Conservation (phyloP, 1,140 invertebrate genomes). For the Drosophila equinoxialis region DNA sequence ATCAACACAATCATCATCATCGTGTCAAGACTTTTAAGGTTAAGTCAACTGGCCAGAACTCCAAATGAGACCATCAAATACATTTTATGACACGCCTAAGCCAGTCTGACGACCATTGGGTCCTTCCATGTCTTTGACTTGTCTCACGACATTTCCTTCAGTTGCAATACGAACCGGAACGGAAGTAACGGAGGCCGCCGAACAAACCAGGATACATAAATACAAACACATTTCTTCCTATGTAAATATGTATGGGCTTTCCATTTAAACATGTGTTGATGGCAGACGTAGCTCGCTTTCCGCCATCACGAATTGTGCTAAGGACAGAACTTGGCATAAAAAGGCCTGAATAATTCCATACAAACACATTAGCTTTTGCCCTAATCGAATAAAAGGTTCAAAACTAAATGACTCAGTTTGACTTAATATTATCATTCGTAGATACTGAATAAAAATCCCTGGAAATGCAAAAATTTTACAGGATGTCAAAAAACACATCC, state of each 20-base stretch:
- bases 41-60: conserved; percentile 71
- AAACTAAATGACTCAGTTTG: too few relatives aligned
- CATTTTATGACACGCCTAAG: conserved; percentile 68
- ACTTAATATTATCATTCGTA: too few relatives aligned
- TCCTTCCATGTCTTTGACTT: conserved; percentile 57
- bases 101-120: conserved; percentile 16
- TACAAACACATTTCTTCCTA: conserved; percentile 14
- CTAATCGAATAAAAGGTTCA: neutral
- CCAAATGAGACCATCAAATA: conserved; percentile 74
- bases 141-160: conserved; percentile 51
- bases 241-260: conserved; percentile 16
- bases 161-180: conserved; percentile 63
- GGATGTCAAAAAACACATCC: too few relatives aligned
- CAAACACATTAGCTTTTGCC: conserved; percentile 30
- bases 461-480: too few relatives aligned
- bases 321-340: conserved; percentile 40
- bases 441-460: too few relatives aligned
- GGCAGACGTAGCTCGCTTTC: conserved; percentile 12
- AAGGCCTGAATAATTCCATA: conserved; percentile 43
- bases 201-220: conserved; percentile 38
- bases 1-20: conserved; percentile 44
- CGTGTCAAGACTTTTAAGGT: conserved; percentile 44
- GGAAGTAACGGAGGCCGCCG: conserved; percentile 65
- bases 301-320: conserved; percentile 45
- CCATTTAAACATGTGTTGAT: conserved; percentile 4